A percentile compares a stretch with the other conserved stretches of the same genome.
Conservation (phyloP, 2,113 vertebrate species). For the Cichladusa arquata region DNA sequence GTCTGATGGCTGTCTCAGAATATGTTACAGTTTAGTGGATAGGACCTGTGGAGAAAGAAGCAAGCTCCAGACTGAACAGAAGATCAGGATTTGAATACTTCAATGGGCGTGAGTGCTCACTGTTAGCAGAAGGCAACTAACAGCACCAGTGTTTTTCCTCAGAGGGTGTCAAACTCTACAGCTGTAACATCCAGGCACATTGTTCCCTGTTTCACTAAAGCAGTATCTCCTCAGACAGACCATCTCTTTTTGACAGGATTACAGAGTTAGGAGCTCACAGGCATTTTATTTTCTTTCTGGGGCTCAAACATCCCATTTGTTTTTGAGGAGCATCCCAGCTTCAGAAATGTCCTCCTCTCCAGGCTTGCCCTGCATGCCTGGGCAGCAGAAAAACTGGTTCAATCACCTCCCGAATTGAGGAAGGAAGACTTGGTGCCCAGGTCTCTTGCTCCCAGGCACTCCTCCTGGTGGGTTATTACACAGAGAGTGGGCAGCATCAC, state of each 20-base stretch:
- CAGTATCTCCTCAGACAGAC: background rate
- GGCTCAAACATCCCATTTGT: background rate
- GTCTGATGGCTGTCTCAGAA: background rate
- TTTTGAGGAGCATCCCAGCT: background rate
- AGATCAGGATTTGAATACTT: background rate
- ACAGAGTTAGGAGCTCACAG: background rate
- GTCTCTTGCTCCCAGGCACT: background rate
- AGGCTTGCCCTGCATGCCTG: background rate
- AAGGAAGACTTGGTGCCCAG: background rate
- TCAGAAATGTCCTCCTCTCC: background rate
- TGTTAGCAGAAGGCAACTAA: background rate
- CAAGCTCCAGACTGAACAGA: background rate
- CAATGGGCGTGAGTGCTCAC: background rate
- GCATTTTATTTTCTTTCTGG: background rate
- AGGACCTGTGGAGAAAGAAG: background rate
- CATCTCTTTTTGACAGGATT: background rate
- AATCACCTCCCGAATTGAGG: background rate
- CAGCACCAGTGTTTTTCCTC: background rate
- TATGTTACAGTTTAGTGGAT: background rate
- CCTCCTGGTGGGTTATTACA: rapidly evolving
- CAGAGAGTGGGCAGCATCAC: background rate
- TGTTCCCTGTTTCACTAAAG: background rate
- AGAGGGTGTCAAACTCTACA: background rate
- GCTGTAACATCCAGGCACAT: background rate
- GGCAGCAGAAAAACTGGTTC: background rate